Evolutionary conservation across 2,113 vertebrate genomes (phyloP).

Genomic region (Pungitius pungitius): DNA sequence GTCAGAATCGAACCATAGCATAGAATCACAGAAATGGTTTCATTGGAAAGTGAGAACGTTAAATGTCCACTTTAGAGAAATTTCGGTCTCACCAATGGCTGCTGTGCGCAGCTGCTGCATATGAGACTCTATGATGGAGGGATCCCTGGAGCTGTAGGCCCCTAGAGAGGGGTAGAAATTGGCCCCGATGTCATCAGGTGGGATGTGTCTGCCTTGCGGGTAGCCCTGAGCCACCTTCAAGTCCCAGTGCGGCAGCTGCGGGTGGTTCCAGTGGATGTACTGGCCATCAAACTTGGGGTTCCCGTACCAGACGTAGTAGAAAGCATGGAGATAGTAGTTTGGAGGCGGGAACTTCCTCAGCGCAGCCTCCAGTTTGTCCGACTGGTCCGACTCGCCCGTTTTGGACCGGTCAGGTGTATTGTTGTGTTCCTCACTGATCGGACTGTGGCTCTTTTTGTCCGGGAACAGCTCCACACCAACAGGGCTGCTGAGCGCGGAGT

Average conservation of each 20-base stretch:
- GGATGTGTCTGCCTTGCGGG: constrained; percentile 88
- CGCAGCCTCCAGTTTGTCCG: constrained; percentile 58
- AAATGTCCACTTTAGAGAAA: background rate
- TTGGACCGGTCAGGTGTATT: constrained; percentile 50
- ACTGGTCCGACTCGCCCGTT: constrained; percentile 53
- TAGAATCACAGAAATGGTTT: background rate
- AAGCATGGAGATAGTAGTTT: constrained; percentile 93
- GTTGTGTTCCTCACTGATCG: constrained; percentile 16
- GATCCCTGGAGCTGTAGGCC: constrained; percentile 94
- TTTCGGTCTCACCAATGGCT: constrained; percentile 86
- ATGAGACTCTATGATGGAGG: constrained; percentile 89
- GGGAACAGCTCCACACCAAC: constrained; percentile 82
- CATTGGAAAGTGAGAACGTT: background rate
- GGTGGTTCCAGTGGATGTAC: constrained; percentile 97
- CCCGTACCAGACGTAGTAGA: constrained; percentile 97
- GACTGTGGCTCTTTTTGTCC: constrained; percentile 62
- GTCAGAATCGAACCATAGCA: background rate
- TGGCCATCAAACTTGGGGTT: constrained; percentile 93
- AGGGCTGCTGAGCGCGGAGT: constrained; percentile 80
- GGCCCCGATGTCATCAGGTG: constrained; percentile 93
- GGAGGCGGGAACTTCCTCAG: constrained; percentile 82
- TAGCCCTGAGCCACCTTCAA: constrained; percentile 88
- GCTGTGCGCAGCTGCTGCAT: constrained; percentile 93
- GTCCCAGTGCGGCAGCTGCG: constrained; percentile 92
- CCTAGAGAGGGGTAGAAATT: constrained; percentile 96